A percentile compares a stretch with the other conserved stretches of the same genome.
Conservation (phyloP, 2,797 vertebrate species). For the Parauchenoglanis ngamensis region DNA sequence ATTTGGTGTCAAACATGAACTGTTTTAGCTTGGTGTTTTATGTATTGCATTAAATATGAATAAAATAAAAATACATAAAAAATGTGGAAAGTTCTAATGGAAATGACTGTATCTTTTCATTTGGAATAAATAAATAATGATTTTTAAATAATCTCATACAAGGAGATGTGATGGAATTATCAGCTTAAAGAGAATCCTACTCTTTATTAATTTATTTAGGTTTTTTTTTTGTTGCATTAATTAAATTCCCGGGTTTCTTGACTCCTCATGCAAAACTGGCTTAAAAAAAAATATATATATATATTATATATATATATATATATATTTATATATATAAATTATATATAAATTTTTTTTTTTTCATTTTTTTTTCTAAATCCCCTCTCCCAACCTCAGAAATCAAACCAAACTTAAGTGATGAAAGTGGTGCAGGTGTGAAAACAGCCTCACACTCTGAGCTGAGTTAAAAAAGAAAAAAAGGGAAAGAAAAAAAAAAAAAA, state of each 20-base stretch:
- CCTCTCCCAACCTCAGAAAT: conserved; percentile 8
- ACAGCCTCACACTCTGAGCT: not conserved
- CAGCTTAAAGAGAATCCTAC: not conserved
- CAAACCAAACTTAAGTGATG: conserved; percentile 16
- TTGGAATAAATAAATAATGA: not conserved
- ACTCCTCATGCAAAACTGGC: not conserved
- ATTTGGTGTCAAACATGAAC: not conserved
- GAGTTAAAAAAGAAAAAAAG: not conserved
- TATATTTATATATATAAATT: no score
- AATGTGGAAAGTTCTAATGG: not conserved
- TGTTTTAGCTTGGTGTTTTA: no score
- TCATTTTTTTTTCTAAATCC: no score
- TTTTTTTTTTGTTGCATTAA: not conserved
- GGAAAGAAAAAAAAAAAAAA: not conserved
- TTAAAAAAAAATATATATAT: not conserved
- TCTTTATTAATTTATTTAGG: not conserved
- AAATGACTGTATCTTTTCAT: not conserved
- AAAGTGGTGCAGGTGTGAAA: conserved; percentile 36
- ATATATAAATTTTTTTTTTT: no score
- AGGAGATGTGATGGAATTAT: not conserved
- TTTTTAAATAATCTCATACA: not conserved
- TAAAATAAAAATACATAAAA: not conserved
- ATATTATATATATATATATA: no score
- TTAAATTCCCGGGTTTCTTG: not conserved
- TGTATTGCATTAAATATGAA: no score